Conservation (phyloP, 2,888 invertebrate species). For the Melanchra persicariae region DNA sequence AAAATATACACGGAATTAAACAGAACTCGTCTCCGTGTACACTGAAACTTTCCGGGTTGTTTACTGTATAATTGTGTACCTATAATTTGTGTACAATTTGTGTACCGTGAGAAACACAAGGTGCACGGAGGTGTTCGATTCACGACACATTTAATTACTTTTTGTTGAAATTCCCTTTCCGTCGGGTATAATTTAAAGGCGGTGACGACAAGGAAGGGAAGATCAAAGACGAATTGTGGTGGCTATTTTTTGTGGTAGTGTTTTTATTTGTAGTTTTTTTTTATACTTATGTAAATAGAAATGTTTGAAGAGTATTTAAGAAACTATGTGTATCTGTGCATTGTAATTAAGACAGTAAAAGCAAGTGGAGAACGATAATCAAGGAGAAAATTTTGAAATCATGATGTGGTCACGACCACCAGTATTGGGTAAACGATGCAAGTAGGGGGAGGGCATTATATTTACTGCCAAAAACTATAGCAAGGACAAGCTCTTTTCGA, state of each 20-base stretch:
- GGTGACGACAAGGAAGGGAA: constrained; percentile 17
- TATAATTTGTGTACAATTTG: constrained; percentile 59
- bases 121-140: constrained; percentile 67
- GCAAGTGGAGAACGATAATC: too few species aligned
- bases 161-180: constrained; percentile 63
- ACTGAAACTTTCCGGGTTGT: constrained; percentile 64
- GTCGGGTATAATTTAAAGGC: constrained; percentile 52
- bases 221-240: too few species aligned
- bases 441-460: too few species aligned
- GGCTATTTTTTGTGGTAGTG: constrained; percentile 17
- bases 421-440: neutral
- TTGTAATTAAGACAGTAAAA: too few species aligned
- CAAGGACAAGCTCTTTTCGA: too few species aligned
- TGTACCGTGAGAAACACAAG: constrained; percentile 66
- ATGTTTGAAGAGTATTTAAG: too few species aligned
- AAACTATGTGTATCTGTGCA: too few species aligned
- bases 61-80: constrained; percentile 59
- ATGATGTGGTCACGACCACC: too few species aligned
- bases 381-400: neutral
- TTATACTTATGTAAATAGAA: too few species aligned
- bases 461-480: too few species aligned
- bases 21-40: constrained; percentile 52
- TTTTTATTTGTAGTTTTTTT: constrained; percentile 2
- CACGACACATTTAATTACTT: constrained; percentile 67
- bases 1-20: constrained; percentile 61